Evolutionary conservation across 1,140 invertebrate species (phyloP), one percentile per base, ranked within the genome.

Genomic region (Aphelenchoides fujianensis): DNA sequence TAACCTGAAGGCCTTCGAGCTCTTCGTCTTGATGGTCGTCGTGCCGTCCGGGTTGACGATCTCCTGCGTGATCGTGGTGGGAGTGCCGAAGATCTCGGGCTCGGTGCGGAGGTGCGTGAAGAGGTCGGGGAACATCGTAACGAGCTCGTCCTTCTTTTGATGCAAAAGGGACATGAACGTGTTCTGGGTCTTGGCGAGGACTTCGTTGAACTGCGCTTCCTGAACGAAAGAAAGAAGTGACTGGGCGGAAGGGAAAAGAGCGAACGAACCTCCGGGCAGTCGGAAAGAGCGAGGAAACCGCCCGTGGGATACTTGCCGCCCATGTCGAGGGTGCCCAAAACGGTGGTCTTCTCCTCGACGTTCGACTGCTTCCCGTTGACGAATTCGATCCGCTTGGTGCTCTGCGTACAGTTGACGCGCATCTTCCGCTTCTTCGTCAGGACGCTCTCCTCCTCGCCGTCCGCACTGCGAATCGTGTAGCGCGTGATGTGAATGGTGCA

Each of bases 381-480:
- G 57, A 72, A 81, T 62, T 78, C 79, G 2, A 81, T 37, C 16
- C 76, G 59, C 62, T 70, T 67, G 23, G 69, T 48, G 30, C 55
- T 75, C 68, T 78, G 74, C 0, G 76, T 78, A 61, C 76, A 80
- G 53, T 78, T 80, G 37, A 78, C 79, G 61, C 71, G 7, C 32
- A 79, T 31, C 66, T 79, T 79, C 12, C 77, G 53, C 2, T 70
- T 41, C 28, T 66, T 79, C 41, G 76, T 79, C 32, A 78, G 62
- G 31, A 76, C 78, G 31, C 61, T 72, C 52, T 79, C 77, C 67
- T 79, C 77, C 16, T 61, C 78, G 34, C 72, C 52, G 64, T 79
- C 77, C 2, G 77, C 78, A 19, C 78, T 80, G n/a, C 77, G 37
- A 35, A 79, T 75, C 27, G 68, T 70, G 64, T 76, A 79, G n/a